phyloP scores from a whole-genome alignment of 2,888 invertebrate genomes.

The Andrena chrysosceles region DNA sequence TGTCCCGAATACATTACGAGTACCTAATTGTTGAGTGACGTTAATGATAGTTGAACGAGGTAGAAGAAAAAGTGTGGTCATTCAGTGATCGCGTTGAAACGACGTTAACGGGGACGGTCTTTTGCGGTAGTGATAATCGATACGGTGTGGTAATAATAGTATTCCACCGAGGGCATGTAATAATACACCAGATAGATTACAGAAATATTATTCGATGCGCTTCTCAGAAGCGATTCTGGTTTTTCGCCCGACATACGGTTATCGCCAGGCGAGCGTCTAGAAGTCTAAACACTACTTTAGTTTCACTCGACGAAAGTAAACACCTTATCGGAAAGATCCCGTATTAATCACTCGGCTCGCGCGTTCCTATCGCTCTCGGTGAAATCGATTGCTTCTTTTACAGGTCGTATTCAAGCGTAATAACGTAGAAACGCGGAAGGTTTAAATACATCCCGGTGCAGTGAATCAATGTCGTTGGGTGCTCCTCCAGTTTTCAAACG shows the following conservation, averaged over 20 bases:
- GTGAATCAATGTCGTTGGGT: conserved; percentile 20
- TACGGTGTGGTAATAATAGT: conserved; percentile 59
- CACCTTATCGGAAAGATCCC: not conserved
- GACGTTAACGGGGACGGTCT: conserved; percentile 52
- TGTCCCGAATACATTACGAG: conserved; percentile 6
- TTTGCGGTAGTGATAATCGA: conserved; percentile 52
- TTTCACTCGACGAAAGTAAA: not conserved
- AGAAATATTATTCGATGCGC: conserved; percentile 3
- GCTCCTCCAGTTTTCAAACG: conserved; percentile 13
- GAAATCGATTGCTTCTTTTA: too few species aligned
- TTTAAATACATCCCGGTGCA: conserved; percentile 6
- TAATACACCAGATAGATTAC: conserved; percentile 15
- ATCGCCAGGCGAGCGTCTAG: not conserved
- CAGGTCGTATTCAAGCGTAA: not conserved
- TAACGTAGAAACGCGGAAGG: not conserved
- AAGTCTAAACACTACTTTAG: not conserved
- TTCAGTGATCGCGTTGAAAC: conserved; percentile 6
- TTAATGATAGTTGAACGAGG: conserved; percentile 10
- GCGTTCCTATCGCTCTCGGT: too few species aligned
- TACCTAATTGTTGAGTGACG: conserved; percentile 1
- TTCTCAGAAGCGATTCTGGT: not conserved
- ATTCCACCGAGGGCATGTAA: conserved; percentile 23
- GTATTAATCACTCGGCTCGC: not conserved
- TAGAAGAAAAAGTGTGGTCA: not conserved
- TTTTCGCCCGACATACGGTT: not conserved